Percentiles rank a stretch among this genome's conserved stretches.
Evolutionary conservation across 2,113 vertebrate genomes (phyloP).

Genomic region (rat (Rattus norvegicus)): DNA sequence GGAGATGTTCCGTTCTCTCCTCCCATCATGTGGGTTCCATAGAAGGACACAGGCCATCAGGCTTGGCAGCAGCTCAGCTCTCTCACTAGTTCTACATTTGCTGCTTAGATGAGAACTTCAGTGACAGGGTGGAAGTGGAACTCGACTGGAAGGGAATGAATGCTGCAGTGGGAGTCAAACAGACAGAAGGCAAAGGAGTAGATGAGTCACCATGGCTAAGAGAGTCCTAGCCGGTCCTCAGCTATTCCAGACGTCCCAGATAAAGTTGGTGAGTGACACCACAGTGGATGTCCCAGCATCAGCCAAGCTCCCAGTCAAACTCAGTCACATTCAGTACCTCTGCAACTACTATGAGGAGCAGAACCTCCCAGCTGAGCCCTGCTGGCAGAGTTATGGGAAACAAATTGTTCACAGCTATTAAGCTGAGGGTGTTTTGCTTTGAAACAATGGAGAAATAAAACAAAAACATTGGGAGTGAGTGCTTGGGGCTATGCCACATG

Average conservation of each 20-base stretch:
- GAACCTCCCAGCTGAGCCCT: conserved; percentile 42
- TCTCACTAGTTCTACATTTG: not conserved
- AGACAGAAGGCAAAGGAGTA: not conserved
- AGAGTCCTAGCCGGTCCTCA: not conserved
- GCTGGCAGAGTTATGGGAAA: not conserved
- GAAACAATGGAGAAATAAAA: not conserved
- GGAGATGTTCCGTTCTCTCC: not conserved
- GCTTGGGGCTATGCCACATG: not conserved
- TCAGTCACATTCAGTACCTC: not conserved
- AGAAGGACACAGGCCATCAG: not conserved
- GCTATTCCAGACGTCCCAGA: not conserved
- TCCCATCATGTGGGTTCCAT: not conserved
- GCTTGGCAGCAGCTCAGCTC: not conserved
- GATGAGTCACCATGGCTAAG: not conserved
- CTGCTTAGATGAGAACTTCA: not conserved
- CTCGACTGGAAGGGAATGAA: not conserved
- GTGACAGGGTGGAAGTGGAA: not conserved
- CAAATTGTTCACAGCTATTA: not conserved
- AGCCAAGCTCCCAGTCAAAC: not conserved
- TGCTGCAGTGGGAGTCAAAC: not conserved
- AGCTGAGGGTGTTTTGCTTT: not conserved
- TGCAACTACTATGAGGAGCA: rapidly evolving
- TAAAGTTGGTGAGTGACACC: not conserved
- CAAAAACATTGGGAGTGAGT: not conserved
- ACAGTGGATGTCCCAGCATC: not conserved